Conservation (phyloP, 2,113 vertebrate genomes). For the Pterocles gutturalis region DNA sequence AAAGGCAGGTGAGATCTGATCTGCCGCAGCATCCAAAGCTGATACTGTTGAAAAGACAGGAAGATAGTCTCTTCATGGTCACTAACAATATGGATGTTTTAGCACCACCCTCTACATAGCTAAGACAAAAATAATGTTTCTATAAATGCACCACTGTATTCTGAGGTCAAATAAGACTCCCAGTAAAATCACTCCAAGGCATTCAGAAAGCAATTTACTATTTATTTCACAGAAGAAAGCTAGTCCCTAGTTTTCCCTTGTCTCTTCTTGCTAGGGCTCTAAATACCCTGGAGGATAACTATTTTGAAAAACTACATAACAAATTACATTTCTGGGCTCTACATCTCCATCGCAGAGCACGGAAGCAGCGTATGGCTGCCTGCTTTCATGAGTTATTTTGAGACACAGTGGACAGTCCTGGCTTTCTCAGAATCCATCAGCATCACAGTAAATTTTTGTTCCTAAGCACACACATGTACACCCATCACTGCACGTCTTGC, state of each 20-base stretch:
- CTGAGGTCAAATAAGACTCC: neutral
- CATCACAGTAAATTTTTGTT: neutral
- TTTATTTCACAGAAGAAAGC: neutral
- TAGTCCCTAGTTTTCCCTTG: neutral
- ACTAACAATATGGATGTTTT: neutral
- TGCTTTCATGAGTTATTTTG: constrained; percentile 54
- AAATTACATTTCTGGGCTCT: neutral
- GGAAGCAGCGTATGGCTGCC: neutral
- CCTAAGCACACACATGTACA: neutral
- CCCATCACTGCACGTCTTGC: neutral
- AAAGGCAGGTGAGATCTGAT: neutral
- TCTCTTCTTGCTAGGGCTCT: neutral
- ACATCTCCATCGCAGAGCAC: neutral
- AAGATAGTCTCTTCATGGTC: neutral
- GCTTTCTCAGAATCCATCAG: constrained; percentile 56
- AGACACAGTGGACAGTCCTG: neutral
- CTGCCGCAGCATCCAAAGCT: neutral
- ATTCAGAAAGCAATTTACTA: constrained; percentile 13
- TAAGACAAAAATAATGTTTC: constrained; percentile 51
- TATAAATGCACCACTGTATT: constrained; percentile 26
- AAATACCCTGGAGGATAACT: neutral
- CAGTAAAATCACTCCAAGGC: neutral
- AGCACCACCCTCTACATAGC: neutral
- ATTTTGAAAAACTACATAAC: neutral
- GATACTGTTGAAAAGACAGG: neutral